Evolutionary conservation across 1,140 invertebrate species (phyloP).

Genomic region (Eueides isabella): DNA sequence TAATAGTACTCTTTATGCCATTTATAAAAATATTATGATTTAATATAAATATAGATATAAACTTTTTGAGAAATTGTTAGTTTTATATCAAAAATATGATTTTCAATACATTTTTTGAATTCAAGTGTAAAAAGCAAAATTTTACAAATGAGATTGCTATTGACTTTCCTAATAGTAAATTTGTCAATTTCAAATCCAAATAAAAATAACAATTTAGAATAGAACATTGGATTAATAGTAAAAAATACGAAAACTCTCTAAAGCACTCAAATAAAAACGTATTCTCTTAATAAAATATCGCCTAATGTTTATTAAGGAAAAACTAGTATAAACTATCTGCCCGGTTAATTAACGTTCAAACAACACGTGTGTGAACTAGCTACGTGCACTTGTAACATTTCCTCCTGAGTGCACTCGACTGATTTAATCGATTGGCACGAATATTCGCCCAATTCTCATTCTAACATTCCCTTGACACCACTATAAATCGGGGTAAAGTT

Average conservation of each 20-base stretch:
- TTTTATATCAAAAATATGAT: too few relatives aligned
- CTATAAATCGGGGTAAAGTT: neutral
- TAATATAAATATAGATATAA: too few relatives aligned
- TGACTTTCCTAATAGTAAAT: too few relatives aligned
- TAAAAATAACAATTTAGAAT: neutral
- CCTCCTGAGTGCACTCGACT: slow-evolving; percentile 29
- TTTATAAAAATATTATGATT: too few relatives aligned
- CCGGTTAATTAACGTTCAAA: slow-evolving; percentile 16
- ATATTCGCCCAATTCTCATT: slow-evolving; percentile 16
- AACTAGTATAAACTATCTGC: neutral
- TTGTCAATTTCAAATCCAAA: neutral
- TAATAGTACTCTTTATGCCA: too few relatives aligned
- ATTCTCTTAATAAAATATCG: neutral
- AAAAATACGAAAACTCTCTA: neutral
- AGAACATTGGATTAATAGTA: too few relatives aligned
- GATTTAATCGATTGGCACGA: slow-evolving; percentile 24
- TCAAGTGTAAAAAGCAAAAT: too few relatives aligned
- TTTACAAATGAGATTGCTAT: too few relatives aligned
- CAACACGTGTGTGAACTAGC: slow-evolving; percentile 8
- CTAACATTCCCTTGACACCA: neutral
- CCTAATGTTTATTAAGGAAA: neutral
- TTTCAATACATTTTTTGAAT: too few relatives aligned
- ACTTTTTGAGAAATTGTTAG: too few relatives aligned
- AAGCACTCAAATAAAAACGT: neutral
- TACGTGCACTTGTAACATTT: slow-evolving; percentile 24